Evolutionary conservation across 2,797 vertebrate genomes (phyloP), one percentile per base, ranked within the genome.

Genomic region (Bufotes viridis): DNA sequence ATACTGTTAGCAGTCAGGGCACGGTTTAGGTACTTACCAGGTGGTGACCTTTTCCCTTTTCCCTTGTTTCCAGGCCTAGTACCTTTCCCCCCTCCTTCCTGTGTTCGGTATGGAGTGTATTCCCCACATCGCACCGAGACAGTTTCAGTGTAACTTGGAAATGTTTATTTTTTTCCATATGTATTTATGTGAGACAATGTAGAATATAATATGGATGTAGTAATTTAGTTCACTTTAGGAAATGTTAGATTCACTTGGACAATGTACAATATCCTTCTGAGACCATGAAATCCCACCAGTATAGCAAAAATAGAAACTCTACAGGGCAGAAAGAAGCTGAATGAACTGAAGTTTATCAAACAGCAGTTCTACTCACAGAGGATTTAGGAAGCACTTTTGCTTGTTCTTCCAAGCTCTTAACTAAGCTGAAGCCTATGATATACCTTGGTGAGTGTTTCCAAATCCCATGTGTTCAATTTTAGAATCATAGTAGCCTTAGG

Each of bases 401-500:
- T 26, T 69, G 76, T 72, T 80, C 58, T 49, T 63, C 78, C 29
- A 9, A 81, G 57, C 49, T 60, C 69, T 83, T 20, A n/a, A 26
- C 75, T 24, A 81, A 53, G 55, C 18, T 75, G 34, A 65, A 82
- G 17, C 75, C 74, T 26, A 14, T 29, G 24, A 75, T 75, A 81
- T 78, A 88, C 82, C 76, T 63, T 65, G 20, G 78, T 87, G 75
- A 89, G 65, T 74, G 78, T 79, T 87, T 74, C 42, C n/a, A n/a
- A 80, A 80, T 89, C 88, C 85, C 88, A 60, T 80, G 88, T 87
- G 88, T 89, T 87, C 85, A 87, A 89, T 89, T 87, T 79, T 7
- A 63, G 85, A 84, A 84, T 87, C 75, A 65, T 29, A 79, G 75
- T 79, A 78, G 84, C 84, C 70, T 72, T 70, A 83, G 85, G 69